Percentiles rank a stretch among this genome's conserved stretches.
phyloP scores from a whole-genome alignment of 2,888 invertebrate species.

The Orchestes rusci region DNA sequence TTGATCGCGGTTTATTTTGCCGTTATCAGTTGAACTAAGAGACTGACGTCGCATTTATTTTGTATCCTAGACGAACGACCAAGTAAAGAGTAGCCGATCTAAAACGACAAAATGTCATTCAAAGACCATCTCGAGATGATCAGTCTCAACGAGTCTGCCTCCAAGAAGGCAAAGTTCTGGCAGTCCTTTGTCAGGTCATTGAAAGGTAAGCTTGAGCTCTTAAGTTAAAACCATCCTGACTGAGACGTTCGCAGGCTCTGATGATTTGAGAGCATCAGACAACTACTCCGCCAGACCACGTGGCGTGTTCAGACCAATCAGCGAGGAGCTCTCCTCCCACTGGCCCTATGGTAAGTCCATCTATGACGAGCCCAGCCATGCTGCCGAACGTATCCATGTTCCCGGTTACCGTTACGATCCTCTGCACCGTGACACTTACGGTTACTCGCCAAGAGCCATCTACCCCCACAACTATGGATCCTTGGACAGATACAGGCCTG shows the following conservation, averaged over 20 bases:
- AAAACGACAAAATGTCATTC: conserved; percentile 61
- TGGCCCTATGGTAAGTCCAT: conserved; percentile 80
- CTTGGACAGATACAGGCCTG: conserved; percentile 74
- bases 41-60: conserved; percentile 2
- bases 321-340: conserved; percentile 62
- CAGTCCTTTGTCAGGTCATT: conserved; percentile 88
- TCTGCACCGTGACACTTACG: conserved; percentile 83
- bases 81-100: conserved; percentile 28
- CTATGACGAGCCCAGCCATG: conserved; percentile 75
- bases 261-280: conserved; percentile 86
- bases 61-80: conserved; percentile 60
- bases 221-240: neutral
- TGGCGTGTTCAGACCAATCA: conserved; percentile 55
- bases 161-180: conserved; percentile 92
- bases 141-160: conserved; percentile 84
- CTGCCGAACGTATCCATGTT: conserved; percentile 76
- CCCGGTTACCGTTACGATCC: conserved; percentile 89
- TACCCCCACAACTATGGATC: conserved; percentile 78
- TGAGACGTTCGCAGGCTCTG: conserved; percentile 59
- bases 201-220: conserved; percentile 56
- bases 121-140: conserved; percentile 91
- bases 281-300: conserved; percentile 56
- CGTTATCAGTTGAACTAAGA: conserved; percentile 30
- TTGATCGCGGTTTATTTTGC: conserved; percentile 34
- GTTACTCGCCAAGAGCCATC: conserved; percentile 81